Base-by-base conservation (phyloP, 1,140 invertebrate species). In the Protaetia brevitarsis region DNA sequence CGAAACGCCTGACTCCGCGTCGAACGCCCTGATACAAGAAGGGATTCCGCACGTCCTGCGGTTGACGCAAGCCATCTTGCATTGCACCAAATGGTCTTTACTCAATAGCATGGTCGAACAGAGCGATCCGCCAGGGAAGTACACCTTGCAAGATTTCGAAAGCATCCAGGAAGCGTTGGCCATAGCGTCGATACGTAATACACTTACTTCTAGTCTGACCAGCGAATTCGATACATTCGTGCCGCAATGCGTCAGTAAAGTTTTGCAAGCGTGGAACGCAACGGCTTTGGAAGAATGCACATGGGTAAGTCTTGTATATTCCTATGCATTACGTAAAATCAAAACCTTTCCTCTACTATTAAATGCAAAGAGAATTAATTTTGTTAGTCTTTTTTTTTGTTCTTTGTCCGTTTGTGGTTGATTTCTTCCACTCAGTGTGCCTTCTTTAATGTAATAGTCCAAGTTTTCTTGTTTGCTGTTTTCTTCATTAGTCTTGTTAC, bases 221-320 rank as follows among this genome's bases (percentile, higher is more conserved):
- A 75, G 81, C 1, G 81, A 83, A 21, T 77, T 89, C 13, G 82
- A 84, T 31, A 77, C 80, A 2, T 77, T 85, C 11, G 75, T 90
- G 59, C 88, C 88, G 1, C 78, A 79, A 26, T 78, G 79, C 34
- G 79, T 89, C 1, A 79, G 82, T 8, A 82, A 82, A 37, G 82
- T 85, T 2, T 74, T 89, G 1, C 86, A 89, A 65, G 86, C 86
- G 66, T 90, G 88, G 88, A 86, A 85, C 71, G 80, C 77, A 10
- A 82, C 81, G 3, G 71, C 64, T 16, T 72, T 77, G 21, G 74
- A 78, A 41, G 74, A 77, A 51, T 68, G 73, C 56, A 72, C 71
- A 61, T 70, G 65, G 70, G 79, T 82, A 62, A 73, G 73, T 73
- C 57, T 23, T 27, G 19, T 57, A 63, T 61, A 41, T 65, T n/a